phyloP scores from a whole-genome alignment of 2,797 vertebrate genomes.

The Dicrostonyx torquatus region DNA sequence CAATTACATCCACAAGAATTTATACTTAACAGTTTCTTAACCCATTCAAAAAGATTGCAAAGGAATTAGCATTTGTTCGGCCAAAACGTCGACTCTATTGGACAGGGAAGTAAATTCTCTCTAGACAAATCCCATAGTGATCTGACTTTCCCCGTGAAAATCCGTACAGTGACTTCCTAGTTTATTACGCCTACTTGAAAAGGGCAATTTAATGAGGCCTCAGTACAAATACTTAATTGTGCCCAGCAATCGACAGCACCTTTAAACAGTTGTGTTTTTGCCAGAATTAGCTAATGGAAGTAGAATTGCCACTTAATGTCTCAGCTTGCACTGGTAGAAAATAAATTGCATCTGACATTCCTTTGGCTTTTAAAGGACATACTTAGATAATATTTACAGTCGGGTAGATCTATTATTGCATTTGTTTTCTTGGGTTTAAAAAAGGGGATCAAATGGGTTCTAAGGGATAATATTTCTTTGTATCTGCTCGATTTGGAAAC shows the following conservation, averaged over 20 bases:
- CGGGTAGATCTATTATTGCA: conserved; percentile 85
- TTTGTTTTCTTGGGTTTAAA: conserved; percentile 84
- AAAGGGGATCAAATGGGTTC: conserved; percentile 73
- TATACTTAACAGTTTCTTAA: conserved; percentile 66
- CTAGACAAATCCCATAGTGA: conserved; percentile 85
- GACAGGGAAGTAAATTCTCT: conserved; percentile 79
- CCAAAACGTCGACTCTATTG: conserved; percentile 83
- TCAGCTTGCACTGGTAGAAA: conserved; percentile 89
- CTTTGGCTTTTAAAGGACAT: conserved; percentile 88
- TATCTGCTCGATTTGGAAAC: conserved; percentile 72
- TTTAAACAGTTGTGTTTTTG: conserved; percentile 94
- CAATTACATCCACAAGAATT: conserved; percentile 30
- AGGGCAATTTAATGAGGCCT: conserved; percentile 93
- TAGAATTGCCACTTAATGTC: conserved; percentile 90
- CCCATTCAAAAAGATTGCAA: conserved; percentile 80
- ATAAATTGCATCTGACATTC: conserved; percentile 91
- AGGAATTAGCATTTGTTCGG: conserved; percentile 78
- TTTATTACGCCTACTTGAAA: conserved; percentile 90
- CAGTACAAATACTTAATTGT: conserved; percentile 95
- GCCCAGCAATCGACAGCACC: conserved; percentile 94
- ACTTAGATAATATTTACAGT: conserved; percentile 87
- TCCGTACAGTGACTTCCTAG: conserved; percentile 87
- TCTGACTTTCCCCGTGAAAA: conserved; percentile 86
- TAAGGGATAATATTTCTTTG: conserved; percentile 83
- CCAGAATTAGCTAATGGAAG: conserved; percentile 93